phyloP scores from a whole-genome alignment of 2,797 vertebrate species.

The Picus viridis region DNA sequence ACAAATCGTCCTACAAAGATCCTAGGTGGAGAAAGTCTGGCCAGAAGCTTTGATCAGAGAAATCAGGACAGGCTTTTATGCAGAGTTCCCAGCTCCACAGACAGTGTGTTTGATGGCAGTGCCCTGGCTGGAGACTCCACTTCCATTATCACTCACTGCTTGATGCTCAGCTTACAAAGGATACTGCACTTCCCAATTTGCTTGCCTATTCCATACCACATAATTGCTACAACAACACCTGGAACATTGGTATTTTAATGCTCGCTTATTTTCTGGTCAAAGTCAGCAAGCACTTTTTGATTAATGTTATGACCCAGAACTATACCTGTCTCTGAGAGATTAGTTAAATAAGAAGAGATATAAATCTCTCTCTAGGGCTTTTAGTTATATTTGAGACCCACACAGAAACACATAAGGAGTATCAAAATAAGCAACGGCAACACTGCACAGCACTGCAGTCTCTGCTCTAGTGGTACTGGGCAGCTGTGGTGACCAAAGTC shows the following conservation, averaged over 20 bases:
- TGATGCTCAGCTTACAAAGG: slow-evolving; percentile 34
- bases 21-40: slow-evolving; percentile 24
- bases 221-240: neutral
- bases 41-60: slow-evolving; percentile 45
- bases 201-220: neutral
- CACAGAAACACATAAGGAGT: neutral
- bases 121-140: slow-evolving; percentile 23
- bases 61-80: slow-evolving; percentile 48
- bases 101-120: neutral
- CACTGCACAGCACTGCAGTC: neutral
- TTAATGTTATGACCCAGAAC: neutral
- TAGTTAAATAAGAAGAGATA: neutral
- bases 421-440: neutral
- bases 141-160: slow-evolving; percentile 47
- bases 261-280: neutral
- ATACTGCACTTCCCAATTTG: slow-evolving; percentile 2
- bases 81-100: neutral
- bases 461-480: fast-evolving
- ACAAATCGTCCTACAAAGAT: neutral
- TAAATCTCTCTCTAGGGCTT: neutral
- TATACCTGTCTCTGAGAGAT: neutral
- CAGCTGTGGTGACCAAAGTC: neutral
- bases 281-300: neutral
- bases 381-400: neutral
- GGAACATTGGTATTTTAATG: neutral